These are phyloP conservation scores for Enteromius paludinosus DNA, from an alignment of 2,797 vertebrate species.

Conservation along the genomic window DNA sequence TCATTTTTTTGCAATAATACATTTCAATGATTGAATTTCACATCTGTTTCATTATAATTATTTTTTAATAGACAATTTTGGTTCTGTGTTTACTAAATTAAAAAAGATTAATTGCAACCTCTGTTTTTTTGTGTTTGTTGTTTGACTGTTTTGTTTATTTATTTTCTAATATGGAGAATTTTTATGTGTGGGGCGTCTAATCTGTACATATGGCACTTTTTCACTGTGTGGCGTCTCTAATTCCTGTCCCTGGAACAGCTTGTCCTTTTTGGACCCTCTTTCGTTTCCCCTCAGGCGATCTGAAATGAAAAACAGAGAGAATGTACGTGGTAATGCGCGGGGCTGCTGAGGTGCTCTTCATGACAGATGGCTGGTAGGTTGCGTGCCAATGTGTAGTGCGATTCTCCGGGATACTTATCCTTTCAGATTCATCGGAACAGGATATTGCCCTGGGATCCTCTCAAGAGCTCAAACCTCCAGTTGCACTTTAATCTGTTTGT, in stretches of 20 bases:
- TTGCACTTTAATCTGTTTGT: constrained; percentile 50
- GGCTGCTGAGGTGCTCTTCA: constrained; percentile 56
- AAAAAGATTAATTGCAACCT: neutral
- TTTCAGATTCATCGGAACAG: constrained; percentile 70
- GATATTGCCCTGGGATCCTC: constrained; percentile 66
- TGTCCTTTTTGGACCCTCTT: constrained; percentile 65
- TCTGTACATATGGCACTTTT: constrained; percentile 62
- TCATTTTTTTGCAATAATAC: neutral
- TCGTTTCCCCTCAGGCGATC: constrained; percentile 65
- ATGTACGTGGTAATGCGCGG: constrained; percentile 40
- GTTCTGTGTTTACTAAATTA: neutral
- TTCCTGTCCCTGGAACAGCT: constrained; percentile 65
- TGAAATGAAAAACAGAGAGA: constrained; percentile 58
- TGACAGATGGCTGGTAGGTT: constrained; percentile 69
- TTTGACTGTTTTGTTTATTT: constrained; percentile 5
- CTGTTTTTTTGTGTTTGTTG: neutral
- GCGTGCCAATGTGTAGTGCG: constrained; percentile 54
- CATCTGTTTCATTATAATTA: neutral
- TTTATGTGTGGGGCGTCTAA: constrained; percentile 57
- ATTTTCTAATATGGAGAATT: constrained; percentile 54
- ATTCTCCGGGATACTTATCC: constrained; percentile 53
- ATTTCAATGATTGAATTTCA: neutral
- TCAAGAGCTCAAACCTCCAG: constrained; percentile 51
- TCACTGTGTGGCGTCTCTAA: constrained; percentile 63
- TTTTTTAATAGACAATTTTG: neutral